Percentiles rank a stretch among this genome's conserved stretches.
These are phyloP conservation scores for Lonchura striata DNA, from an alignment of 2,113 vertebrate species.

Conservation along the genomic window DNA sequence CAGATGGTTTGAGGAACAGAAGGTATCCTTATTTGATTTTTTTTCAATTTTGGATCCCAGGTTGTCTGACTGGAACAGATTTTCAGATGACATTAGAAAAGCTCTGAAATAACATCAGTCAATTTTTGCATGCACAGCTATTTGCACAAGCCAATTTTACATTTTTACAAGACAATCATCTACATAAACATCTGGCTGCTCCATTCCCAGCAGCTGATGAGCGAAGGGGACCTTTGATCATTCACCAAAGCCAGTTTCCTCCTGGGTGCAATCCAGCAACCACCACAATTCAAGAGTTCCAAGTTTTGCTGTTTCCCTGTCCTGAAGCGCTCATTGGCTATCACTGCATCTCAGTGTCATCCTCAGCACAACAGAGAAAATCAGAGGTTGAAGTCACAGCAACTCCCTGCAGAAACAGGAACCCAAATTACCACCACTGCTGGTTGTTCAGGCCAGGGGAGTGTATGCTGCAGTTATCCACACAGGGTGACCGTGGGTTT, in stretches of 20 bases:
- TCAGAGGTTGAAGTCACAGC: neutral
- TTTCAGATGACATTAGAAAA: conserved; percentile 32
- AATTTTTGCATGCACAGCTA: neutral
- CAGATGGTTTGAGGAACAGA: neutral
- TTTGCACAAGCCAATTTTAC: conserved; percentile 12
- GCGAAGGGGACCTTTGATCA: neutral
- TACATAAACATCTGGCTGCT: conserved; percentile 35
- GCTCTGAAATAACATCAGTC: conserved; percentile 12
- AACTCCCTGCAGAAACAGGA: neutral
- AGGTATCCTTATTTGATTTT: neutral
- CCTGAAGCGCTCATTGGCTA: fast-evolving
- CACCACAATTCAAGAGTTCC: neutral
- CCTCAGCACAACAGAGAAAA: neutral
- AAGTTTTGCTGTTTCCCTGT: neutral
- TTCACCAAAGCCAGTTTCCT: neutral
- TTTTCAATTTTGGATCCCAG: neutral
- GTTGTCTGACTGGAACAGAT: conserved; percentile 4
- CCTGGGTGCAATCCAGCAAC: neutral
- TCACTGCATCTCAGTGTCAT: neutral
- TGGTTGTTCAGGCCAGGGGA: neutral
- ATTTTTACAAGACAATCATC: neutral
- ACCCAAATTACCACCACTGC: neutral
- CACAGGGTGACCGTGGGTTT: neutral
- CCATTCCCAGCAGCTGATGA: neutral
- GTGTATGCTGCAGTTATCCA: neutral